These are phyloP conservation scores for Dermochelys coriacea DNA, from an alignment of 2,797 vertebrate genomes.

Conservation along the genomic window DNA sequence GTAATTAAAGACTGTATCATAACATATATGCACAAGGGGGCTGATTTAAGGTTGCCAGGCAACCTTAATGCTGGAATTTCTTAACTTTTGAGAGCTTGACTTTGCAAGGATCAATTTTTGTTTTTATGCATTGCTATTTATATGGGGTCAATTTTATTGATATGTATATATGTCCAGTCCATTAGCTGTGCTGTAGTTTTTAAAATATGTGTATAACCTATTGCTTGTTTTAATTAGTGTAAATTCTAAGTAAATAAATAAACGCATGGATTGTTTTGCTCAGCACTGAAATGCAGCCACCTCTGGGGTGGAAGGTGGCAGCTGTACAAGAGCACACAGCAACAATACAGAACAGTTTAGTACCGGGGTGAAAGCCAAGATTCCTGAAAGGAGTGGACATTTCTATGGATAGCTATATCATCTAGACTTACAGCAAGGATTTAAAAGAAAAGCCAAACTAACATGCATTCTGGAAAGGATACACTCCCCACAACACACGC, in stretches of 20 bases:
- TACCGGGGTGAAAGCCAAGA: background rate
- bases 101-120: too few species aligned
- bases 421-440: background rate
- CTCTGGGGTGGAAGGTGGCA: background rate
- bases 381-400: background rate
- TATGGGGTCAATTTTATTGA: background rate
- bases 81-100: background rate
- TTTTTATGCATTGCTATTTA: fast-evolving
- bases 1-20: background rate
- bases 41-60: fast-evolving
- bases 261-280: background rate
- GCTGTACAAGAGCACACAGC: background rate
- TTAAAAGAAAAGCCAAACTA: background rate
- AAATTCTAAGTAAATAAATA: background rate
- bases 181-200: fast-evolving
- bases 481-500: background rate
- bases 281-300: too few species aligned
- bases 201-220: background rate
- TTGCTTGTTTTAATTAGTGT: background rate
- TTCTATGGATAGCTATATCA: background rate
- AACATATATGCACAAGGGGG: background rate
- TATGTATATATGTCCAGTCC: background rate
- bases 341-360: background rate
- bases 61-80: fast-evolving
- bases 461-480: background rate